phyloP scores from a whole-genome alignment of 2,797 vertebrate species.

The Macrochelys suwanniensis region DNA sequence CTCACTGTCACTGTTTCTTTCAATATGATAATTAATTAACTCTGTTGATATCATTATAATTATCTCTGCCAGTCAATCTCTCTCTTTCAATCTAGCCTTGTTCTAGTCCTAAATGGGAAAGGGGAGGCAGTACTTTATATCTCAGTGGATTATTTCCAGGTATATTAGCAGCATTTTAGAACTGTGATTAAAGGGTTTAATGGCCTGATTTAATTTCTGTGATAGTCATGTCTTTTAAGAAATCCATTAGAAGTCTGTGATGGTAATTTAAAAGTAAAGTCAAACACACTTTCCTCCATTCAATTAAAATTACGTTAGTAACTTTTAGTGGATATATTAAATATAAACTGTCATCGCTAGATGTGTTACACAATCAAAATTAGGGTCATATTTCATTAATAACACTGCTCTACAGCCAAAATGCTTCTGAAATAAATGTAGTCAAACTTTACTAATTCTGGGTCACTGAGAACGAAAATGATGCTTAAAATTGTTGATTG shows the following conservation, averaged over 20 bases:
- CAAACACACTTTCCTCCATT: background rate
- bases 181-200: background rate
- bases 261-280: conserved; percentile 53
- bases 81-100: background rate
- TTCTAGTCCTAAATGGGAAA: background rate
- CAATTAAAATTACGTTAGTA: conserved; percentile 4
- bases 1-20: background rate
- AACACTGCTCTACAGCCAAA: no score
- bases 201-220: background rate
- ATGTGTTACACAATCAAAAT: conserved; percentile 16
- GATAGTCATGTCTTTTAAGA: conserved; percentile 41
- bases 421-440: no score
- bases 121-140: background rate
- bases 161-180: background rate
- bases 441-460: no score
- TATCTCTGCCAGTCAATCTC: background rate
- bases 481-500: no score
- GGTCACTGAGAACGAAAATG: no score
- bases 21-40: background rate
- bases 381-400: background rate
- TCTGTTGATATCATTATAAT: background rate
- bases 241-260: conserved; percentile 10
- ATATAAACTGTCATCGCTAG: background rate
- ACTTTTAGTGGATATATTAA: conserved; percentile 50
- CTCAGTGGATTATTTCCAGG: background rate